These are phyloP conservation scores for Aplysia californica DNA, from an alignment of 1,140 invertebrate genomes.

Conservation along the genomic window DNA sequence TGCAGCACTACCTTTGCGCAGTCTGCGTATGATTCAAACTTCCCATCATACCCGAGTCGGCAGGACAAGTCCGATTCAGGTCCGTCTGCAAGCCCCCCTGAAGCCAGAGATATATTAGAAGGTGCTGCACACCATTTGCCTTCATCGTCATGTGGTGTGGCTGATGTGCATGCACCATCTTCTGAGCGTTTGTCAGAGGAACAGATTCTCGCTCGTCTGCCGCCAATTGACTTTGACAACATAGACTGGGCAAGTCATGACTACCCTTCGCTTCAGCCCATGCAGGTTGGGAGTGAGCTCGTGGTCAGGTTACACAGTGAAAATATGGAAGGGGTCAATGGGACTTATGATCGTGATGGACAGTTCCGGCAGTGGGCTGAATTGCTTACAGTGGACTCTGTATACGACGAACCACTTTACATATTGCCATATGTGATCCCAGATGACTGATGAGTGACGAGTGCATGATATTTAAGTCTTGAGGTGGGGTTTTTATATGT, in stretches of 20 bases:
- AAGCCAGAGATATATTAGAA: constrained; percentile 15
- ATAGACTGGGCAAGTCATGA: constrained; percentile 60
- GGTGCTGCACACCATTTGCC: constrained; percentile 10
- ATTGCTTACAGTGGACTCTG: constrained; percentile 77
- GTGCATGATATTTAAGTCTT: neutral
- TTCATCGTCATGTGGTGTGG: neutral
- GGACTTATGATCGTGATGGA: constrained; percentile 71
- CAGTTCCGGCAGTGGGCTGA: constrained; percentile 87
- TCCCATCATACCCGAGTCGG: constrained; percentile 14
- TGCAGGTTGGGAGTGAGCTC: constrained; percentile 60
- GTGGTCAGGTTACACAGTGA: constrained; percentile 68
- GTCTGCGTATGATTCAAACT: constrained; percentile 25
- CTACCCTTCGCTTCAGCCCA: constrained; percentile 32
- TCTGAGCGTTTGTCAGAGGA: constrained; percentile 38
- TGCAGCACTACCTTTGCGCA: constrained; percentile 22
- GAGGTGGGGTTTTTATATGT: neutral
- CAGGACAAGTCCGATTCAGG: constrained; percentile 21
- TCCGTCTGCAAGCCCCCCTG: constrained; percentile 15
- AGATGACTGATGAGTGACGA: constrained; percentile 3
- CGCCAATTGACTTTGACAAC: constrained; percentile 73
- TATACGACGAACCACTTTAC: constrained; percentile 79
- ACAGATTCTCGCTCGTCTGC: constrained; percentile 69
- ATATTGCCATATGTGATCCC: constrained; percentile 87
- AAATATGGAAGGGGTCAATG: constrained; percentile 74
- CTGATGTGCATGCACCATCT: neutral